Evolutionary conservation across 1,140 invertebrate genomes (phyloP).

Genomic region (Eurytemora carolleeae): DNA sequence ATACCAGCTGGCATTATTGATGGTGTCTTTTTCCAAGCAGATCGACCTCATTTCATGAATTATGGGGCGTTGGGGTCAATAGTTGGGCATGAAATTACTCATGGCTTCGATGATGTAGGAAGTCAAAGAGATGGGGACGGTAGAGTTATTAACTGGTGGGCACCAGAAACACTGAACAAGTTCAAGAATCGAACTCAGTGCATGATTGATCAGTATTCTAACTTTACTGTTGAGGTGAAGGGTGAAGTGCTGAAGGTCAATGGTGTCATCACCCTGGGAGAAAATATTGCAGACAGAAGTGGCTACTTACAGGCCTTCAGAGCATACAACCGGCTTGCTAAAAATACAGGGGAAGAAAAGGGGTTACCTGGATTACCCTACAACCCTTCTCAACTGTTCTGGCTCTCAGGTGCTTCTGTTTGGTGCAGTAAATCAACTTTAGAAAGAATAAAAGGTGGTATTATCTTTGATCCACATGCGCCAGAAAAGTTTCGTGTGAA

Average conservation of each 20-base stretch:
- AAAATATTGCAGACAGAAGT: constrained; percentile 33
- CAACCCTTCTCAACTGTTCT: too few relatives aligned
- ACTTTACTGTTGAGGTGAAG: constrained; percentile 14
- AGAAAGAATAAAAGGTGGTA: too few relatives aligned
- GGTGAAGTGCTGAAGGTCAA: too few relatives aligned
- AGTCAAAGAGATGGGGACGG: constrained; percentile 10
- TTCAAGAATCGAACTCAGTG: constrained; percentile 30
- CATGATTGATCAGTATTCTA: constrained; percentile 33
- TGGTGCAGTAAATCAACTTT: too few relatives aligned
- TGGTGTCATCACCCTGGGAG: constrained; percentile 28
- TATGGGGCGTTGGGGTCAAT: constrained; percentile 30
- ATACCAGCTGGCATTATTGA: constrained; percentile 75
- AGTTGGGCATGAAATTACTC: constrained; percentile 30
- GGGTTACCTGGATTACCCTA: constrained; percentile 6
- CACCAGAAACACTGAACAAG: constrained; percentile 24
- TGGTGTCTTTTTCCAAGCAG: constrained; percentile 59
- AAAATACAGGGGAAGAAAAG: not conserved
- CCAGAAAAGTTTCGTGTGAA: constrained; percentile 28
- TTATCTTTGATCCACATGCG: too few relatives aligned
- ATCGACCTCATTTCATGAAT: constrained; percentile 45
- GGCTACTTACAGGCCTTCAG: constrained; percentile 23
- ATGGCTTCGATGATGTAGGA: constrained; percentile 32
- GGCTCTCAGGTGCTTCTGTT: too few relatives aligned
- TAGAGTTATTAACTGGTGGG: constrained; percentile 31
- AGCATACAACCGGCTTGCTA: constrained; percentile 2